Percentiles rank a stretch among this genome's conserved stretches.
These are phyloP conservation scores for Rhagoletis pomonella DNA, from an alignment of 1,140 invertebrate genomes.

Conservation along the genomic window DNA sequence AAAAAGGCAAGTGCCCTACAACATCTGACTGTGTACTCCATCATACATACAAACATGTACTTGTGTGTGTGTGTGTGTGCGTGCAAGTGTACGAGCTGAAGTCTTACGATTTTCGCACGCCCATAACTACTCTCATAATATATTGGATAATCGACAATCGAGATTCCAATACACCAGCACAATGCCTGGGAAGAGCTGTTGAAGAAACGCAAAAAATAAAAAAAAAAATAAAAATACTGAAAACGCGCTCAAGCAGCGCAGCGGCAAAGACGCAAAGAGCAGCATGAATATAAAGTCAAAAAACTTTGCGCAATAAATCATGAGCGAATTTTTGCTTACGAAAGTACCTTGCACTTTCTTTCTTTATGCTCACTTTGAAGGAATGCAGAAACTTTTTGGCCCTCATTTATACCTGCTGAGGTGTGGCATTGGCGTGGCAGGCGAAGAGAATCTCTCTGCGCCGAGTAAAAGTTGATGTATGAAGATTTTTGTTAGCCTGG, in stretches of 20 bases:
- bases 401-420: conserved; percentile 51
- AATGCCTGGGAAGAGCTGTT: no score
- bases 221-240: background rate
- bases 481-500: background rate
- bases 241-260: background rate
- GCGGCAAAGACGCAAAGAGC: background rate
- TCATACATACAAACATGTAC: no score
- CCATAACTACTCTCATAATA: background rate
- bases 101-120: background rate
- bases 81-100: background rate
- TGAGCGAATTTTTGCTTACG: conserved; percentile 45
- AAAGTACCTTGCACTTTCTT: conserved; percentile 1
- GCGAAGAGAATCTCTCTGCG: background rate
- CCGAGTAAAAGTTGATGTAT: background rate
- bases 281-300: conserved; percentile 15
- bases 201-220: background rate
- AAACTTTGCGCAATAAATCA: conserved; percentile 41
- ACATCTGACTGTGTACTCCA: no score
- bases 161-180: no score
- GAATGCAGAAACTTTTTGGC: conserved; percentile 26
- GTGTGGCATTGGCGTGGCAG: background rate
- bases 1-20: background rate
- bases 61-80: no score
- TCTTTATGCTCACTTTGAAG: background rate
- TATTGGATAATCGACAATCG: background rate